Conservation (phyloP, 2,888 invertebrate species). For the Escarpia spicata region DNA sequence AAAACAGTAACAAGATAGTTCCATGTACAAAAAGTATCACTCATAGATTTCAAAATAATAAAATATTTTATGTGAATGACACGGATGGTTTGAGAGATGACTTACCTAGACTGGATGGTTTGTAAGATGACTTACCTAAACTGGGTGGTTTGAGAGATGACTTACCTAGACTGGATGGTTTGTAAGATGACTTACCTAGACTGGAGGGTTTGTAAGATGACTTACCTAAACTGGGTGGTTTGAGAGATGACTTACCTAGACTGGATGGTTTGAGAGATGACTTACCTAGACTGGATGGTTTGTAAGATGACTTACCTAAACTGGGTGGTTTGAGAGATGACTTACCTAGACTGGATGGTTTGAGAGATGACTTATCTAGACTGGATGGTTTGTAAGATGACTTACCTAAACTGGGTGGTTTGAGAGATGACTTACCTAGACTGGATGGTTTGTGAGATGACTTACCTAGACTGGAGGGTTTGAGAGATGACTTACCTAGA, state of each 20-base stretch:
- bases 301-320: constrained; percentile 71
- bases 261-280: constrained; percentile 84
- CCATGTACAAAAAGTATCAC: too few relatives aligned
- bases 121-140: constrained; percentile 68
- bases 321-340: constrained; percentile 84
- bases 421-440: constrained; percentile 74
- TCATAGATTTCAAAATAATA: too few relatives aligned
- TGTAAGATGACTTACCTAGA: constrained; percentile 74
- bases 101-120: too few relatives aligned
- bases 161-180: constrained; percentile 83
- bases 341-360: constrained; percentile 83
- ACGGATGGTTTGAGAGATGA: too few relatives aligned
- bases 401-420: constrained; percentile 83
- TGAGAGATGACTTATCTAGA: constrained; percentile 74
- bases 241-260: constrained; percentile 73
- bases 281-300: constrained; percentile 83
- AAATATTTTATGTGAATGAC: too few relatives aligned
- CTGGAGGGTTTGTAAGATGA: constrained; percentile 80
- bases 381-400: constrained; percentile 80
- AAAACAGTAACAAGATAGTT: too few relatives aligned
- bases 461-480: constrained; percentile 83
- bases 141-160: constrained; percentile 84
- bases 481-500: constrained; percentile 74
- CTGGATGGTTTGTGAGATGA: constrained; percentile 84
- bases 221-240: constrained; percentile 83